Evolutionary conservation across 2,113 vertebrate genomes (phyloP).

Genomic region (Dicaeum eximium): DNA sequence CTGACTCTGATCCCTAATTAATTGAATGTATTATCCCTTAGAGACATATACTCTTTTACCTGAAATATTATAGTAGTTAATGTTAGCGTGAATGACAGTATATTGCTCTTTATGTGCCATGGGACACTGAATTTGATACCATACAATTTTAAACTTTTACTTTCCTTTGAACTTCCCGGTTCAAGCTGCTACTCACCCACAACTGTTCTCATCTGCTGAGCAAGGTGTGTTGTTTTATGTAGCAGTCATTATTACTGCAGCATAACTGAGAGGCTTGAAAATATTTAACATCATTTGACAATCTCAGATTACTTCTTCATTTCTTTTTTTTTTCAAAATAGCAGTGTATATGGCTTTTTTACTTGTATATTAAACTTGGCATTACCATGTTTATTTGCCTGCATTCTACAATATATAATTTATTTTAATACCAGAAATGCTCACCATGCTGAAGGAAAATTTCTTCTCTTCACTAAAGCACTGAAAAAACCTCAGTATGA

Average conservation of each 20-base stretch:
- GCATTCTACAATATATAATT: not conserved
- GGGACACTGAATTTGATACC: not conserved
- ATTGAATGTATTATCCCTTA: not conserved
- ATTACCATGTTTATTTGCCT: not conserved
- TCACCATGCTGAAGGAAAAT: not conserved
- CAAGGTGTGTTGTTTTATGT: not conserved
- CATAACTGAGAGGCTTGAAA: not conserved
- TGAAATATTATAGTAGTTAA: not conserved
- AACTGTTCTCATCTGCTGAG: not conserved
- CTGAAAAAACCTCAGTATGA: not conserved
- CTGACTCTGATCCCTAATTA: slow-evolving; percentile 22
- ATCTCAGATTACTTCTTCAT: not conserved
- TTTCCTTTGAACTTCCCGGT: not conserved
- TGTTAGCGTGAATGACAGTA: not conserved
- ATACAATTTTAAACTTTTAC: not conserved
- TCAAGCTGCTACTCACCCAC: not conserved
- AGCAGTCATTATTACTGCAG: not conserved
- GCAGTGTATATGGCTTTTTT: not conserved
- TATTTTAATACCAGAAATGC: not conserved
- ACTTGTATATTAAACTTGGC: not conserved
- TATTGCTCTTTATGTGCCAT: not conserved
- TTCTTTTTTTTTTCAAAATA: not conserved
- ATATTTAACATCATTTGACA: not conserved
- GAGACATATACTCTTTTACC: not conserved
- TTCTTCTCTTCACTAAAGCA: not conserved